phyloP scores from a whole-genome alignment of 30 jellyfish, hydroid and myxozoan genomes.

The Catostylus mosaicus region DNA sequence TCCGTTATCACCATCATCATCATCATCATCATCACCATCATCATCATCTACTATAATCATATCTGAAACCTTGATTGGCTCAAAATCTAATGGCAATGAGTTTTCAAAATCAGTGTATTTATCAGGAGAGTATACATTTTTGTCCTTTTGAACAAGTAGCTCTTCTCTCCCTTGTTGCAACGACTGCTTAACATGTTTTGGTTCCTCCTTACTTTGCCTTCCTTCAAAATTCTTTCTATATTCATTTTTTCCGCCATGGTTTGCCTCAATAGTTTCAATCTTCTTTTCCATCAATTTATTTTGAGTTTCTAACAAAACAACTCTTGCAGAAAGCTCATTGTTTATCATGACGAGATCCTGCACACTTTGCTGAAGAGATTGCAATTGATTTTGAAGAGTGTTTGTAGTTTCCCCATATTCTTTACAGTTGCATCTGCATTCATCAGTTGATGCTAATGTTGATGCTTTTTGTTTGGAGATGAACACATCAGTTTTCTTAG shows the following conservation, averaged over 20 bases:
- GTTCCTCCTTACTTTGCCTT: too few relatives aligned
- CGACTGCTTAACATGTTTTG: too few relatives aligned
- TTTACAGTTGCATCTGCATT: background rate
- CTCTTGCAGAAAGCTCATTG: constrained; percentile 76
- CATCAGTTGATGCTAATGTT: background rate
- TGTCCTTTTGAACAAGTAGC: too few relatives aligned
- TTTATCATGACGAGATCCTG: constrained; percentile 43
- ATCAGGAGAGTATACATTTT: constrained; percentile 80
- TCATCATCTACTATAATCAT: background rate
- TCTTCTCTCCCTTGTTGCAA: too few relatives aligned
- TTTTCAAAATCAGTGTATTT: constrained; percentile 71
- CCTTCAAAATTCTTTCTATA: too few relatives aligned
- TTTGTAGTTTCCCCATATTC: background rate
- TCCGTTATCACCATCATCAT: background rate
- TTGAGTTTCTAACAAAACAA: constrained; percentile 69
- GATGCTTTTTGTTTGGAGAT: background rate
- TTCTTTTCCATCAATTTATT: constrained; percentile 56
- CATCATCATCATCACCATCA: background rate
- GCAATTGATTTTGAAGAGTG: constrained; percentile 27
- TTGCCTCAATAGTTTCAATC: constrained; percentile 9
- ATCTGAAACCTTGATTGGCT: constrained; percentile 15
- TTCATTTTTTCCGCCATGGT: too few relatives aligned
- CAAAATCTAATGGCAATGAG: constrained; percentile 50
- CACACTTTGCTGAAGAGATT: constrained; percentile 20
- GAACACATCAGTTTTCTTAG: background rate